A percentile compares a stretch with the other conserved stretches of the same genome.
These are phyloP conservation scores for Aurelia sp. DNA, from an alignment of 30 jellyfish, hydroid and myxozoan genomes.

Conservation along the genomic window DNA sequence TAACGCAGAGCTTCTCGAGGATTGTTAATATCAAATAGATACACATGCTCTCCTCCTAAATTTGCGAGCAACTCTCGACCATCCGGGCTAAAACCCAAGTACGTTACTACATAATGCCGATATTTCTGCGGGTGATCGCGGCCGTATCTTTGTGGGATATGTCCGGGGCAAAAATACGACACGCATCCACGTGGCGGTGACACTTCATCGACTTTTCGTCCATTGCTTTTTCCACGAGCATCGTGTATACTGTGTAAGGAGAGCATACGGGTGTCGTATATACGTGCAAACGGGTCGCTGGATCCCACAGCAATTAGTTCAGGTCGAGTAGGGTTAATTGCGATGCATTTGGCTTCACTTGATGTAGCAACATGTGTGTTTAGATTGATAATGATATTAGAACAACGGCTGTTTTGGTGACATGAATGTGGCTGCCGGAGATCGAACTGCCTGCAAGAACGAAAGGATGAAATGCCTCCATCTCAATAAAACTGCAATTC, in stretches of 20 bases:
- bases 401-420: constrained; percentile 63
- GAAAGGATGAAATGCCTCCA: background rate
- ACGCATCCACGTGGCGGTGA: constrained; percentile 87
- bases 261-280: constrained; percentile 95
- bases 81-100: constrained; percentile 86
- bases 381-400: constrained; percentile 78
- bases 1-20: constrained; percentile 69
- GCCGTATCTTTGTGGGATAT: constrained; percentile 84
- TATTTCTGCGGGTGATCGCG: constrained; percentile 75
- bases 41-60: constrained; percentile 97
- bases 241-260: constrained; percentile 65
- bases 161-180: constrained; percentile 93
- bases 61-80: constrained; percentile 88
- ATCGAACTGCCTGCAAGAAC: constrained; percentile 85
- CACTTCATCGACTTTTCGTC: constrained; percentile 51
- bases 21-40: constrained; percentile 60
- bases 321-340: constrained; percentile 87
- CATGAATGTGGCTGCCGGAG: constrained; percentile 87
- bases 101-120: constrained; percentile 87
- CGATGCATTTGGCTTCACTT: constrained; percentile 94
- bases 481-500: too few species aligned
- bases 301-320: constrained; percentile 98
- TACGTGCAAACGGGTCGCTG: constrained; percentile 91
- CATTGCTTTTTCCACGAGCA: constrained; percentile 63
- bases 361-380: constrained; percentile 70